Conservation (phyloP, 2,797 vertebrate species). For the Balearica regulorum region DNA sequence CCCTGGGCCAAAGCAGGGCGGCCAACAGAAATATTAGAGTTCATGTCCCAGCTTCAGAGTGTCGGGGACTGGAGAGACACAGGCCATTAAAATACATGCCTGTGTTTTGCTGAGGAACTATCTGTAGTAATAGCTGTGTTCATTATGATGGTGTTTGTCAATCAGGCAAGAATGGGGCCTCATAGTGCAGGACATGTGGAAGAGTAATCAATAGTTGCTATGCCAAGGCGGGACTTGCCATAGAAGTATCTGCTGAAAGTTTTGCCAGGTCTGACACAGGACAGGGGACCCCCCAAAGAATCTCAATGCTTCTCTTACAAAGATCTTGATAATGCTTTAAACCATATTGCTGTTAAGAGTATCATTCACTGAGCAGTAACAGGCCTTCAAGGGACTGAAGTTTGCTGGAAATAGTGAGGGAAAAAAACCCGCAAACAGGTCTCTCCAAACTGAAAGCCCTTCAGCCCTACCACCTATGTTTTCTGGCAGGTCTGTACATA, state of each 20-base stretch:
- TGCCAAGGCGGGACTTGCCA: not conserved
- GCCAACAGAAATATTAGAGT: not conserved
- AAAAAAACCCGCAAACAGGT: not conserved
- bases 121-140: not conserved
- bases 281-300: not conserved
- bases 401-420: not conserved
- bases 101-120: not conserved
- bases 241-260: not conserved
- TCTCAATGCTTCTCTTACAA: not conserved
- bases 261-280: not conserved
- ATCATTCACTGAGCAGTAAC: not conserved
- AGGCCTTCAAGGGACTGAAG: not conserved
- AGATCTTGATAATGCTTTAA: not conserved
- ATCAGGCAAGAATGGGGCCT: not conserved
- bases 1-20: not conserved
- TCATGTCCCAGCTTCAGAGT: not conserved
- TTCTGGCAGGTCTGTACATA: not conserved
- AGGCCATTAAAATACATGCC: not conserved
- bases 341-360: not conserved
- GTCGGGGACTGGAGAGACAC: not conserved
- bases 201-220: not conserved
- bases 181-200: fast-evolving
- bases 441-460: not conserved
- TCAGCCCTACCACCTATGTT: not conserved
- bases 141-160: not conserved